A percentile compares a stretch with the other conserved stretches of the same genome.
These are phyloP conservation scores for Hepsetus odoe DNA, from an alignment of 2,113 vertebrate genomes.

Conservation along the genomic window DNA sequence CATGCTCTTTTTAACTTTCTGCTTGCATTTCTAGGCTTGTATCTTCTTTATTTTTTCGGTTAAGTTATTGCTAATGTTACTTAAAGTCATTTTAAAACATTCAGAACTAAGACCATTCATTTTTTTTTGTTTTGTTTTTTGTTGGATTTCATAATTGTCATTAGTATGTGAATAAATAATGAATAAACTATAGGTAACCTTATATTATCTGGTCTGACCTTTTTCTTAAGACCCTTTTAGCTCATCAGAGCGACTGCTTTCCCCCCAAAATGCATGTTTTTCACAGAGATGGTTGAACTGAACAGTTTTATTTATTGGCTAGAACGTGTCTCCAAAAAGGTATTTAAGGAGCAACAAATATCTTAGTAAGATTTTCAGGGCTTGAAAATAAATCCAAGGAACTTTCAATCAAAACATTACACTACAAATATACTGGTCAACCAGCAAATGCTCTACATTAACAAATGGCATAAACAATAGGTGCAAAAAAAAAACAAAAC, in stretches of 20 bases:
- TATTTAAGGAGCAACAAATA: neutral
- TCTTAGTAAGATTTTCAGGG: neutral
- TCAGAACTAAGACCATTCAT: constrained; percentile 11
- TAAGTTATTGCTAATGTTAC: constrained; percentile 40
- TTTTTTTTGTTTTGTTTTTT: constrained; percentile 1
- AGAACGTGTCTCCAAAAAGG: neutral
- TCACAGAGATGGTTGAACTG: neutral
- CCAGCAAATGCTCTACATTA: neutral
- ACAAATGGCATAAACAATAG: neutral
- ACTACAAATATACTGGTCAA: neutral
- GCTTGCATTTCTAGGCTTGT: constrained; percentile 23
- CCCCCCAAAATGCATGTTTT: too few species aligned
- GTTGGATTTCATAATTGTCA: constrained; percentile 35
- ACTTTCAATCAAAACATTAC: neutral
- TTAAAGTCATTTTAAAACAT: constrained; percentile 14
- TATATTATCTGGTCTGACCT: neutral
- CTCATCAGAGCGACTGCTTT: neutral
- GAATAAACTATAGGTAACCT: constrained; percentile 36
- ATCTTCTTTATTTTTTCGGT: constrained; percentile 12
- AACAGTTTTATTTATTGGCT: neutral
- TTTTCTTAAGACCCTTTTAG: neutral
- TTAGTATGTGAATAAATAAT: constrained; percentile 37
- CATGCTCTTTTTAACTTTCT: constrained; percentile 6
- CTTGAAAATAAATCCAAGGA: neutral
- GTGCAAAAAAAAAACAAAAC: neutral